These are phyloP conservation scores for Myxocyprinus asiaticus DNA, from an alignment of 2,113 vertebrate genomes.

Conservation along the genomic window DNA sequence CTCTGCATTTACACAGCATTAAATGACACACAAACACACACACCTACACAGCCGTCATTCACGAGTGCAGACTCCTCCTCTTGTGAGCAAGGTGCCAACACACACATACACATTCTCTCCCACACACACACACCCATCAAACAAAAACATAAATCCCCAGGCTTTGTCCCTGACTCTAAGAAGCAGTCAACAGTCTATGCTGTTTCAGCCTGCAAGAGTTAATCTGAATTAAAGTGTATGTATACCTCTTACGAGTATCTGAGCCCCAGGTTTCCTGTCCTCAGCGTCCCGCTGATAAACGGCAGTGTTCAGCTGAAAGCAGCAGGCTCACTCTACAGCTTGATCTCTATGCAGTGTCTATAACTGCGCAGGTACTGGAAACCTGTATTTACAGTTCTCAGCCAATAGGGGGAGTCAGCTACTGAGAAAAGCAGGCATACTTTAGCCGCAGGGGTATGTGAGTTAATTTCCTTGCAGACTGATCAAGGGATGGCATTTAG, in stretches of 20 bases:
- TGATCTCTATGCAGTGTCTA: conserved; percentile 53
- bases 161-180: conserved; percentile 6
- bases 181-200: conserved; percentile 63
- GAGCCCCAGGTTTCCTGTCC: conserved; percentile 40
- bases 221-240: conserved; percentile 43
- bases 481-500: conserved; percentile 16
- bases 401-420: conserved; percentile 79
- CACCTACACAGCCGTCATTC: conserved; percentile 15
- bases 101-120: conserved; percentile 5
- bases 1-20: conserved; percentile 18
- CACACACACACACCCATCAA: conserved; percentile 43
- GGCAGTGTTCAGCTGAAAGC: conserved; percentile 6
- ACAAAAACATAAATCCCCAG: conserved; percentile 48
- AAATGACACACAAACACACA: conserved; percentile 2
- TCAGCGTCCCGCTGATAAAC: conserved; percentile 42
- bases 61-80: conserved; percentile 18
- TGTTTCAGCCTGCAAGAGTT: conserved; percentile 40
- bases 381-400: conserved; percentile 64
- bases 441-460: conserved; percentile 26
- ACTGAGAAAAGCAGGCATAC: conserved; percentile 24
- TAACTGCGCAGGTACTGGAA: conserved; percentile 58
- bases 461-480: background rate
- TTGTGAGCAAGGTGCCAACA: conserved; percentile 3
- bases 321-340: conserved; percentile 43
- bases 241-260: conserved; percentile 40